A percentile compares a stretch with the other conserved stretches of the same genome.
phyloP scores from a whole-genome alignment of 2,888 invertebrate genomes.

The Tromatobia lineatoria region DNA sequence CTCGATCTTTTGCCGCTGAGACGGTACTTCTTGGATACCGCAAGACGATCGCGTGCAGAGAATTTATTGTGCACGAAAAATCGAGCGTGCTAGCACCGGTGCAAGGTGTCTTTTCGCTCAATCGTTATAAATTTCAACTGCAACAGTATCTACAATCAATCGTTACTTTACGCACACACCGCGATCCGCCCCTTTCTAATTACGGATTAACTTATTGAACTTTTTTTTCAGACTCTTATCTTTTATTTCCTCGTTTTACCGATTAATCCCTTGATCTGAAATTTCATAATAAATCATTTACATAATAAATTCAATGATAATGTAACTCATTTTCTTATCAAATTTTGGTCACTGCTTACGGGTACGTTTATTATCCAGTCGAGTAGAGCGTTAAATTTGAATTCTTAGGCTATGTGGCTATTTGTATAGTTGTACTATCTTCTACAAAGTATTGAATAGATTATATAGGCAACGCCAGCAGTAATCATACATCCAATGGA shows the following conservation, averaged over 20 bases:
- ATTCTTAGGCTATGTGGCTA: too few relatives aligned
- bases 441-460: too few relatives aligned
- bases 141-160: not conserved
- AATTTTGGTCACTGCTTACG: not conserved
- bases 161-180: not conserved
- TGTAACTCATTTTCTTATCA: not conserved
- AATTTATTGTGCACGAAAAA: not conserved
- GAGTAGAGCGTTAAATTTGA: too few relatives aligned
- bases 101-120: slow-evolving; percentile 6
- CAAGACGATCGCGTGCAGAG: slow-evolving; percentile 17
- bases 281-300: too few relatives aligned
- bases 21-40: slow-evolving; percentile 1
- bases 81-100: not conserved
- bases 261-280: not conserved
- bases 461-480: too few relatives aligned
- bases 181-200: not conserved
- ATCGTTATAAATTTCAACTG: slow-evolving; percentile 9
- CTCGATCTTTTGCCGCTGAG: not conserved
- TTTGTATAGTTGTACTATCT: too few relatives aligned
- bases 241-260: not conserved
- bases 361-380: not conserved
- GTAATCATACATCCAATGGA: too few relatives aligned
- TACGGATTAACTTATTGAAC: not conserved
- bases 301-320: not conserved
- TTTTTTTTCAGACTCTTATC: not conserved